A percentile compares a stretch with the other conserved stretches of the same genome.
phyloP scores from a whole-genome alignment of 2,888 invertebrate species.

The Reticulitermes lucifugus region DNA sequence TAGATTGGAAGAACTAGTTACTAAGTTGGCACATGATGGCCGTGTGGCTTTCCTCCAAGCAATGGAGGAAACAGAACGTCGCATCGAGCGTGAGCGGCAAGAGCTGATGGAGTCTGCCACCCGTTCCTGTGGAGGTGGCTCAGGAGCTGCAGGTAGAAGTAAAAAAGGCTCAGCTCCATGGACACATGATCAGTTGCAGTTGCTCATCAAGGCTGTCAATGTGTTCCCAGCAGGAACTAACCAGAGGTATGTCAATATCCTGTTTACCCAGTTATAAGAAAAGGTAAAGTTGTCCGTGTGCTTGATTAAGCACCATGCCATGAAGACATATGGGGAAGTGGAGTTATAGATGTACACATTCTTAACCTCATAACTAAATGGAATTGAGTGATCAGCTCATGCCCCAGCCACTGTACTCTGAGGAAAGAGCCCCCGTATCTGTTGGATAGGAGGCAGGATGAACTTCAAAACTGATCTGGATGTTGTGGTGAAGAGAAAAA shows the following conservation, averaged over 20 bases:
- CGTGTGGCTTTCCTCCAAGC: constrained; percentile 75
- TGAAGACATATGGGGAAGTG: too few relatives aligned
- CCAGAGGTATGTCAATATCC: constrained; percentile 70
- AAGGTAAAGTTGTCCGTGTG: too few relatives aligned
- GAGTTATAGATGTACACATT: too few relatives aligned
- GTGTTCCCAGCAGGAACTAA: constrained; percentile 97
- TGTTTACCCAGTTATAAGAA: too few relatives aligned
- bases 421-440: too few relatives aligned
- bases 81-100: constrained; percentile 81
- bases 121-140: not conserved
- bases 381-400: too few relatives aligned
- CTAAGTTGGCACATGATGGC: constrained; percentile 66
- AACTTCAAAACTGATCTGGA: too few relatives aligned
- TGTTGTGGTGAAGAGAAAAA: too few relatives aligned
- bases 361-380: too few relatives aligned
- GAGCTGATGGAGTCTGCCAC: constrained; percentile 61
- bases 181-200: constrained; percentile 86
- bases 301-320: too few relatives aligned
- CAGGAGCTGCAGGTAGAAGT: constrained; percentile 26
- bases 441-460: too few relatives aligned
- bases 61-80: constrained; percentile 78
- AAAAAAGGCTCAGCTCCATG: constrained; percentile 72
- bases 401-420: too few relatives aligned
- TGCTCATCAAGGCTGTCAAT: constrained; percentile 97
- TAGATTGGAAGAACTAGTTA: constrained; percentile 59